Conservation (phyloP, 2,888 invertebrate species). For the Sabellastarte sp. region DNA sequence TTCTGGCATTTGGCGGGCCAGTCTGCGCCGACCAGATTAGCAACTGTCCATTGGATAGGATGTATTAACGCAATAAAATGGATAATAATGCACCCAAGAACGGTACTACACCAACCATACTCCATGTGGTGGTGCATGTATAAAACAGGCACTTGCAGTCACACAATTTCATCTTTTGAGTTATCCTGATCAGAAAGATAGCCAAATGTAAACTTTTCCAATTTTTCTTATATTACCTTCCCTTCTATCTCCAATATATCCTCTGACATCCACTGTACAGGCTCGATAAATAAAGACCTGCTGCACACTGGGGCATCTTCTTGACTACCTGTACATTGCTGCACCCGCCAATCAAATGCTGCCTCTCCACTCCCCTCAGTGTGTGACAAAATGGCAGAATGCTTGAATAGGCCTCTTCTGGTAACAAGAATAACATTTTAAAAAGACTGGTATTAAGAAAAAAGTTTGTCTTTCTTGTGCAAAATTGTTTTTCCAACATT, state of each 20-base stretch:
- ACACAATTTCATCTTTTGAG: too few species aligned
- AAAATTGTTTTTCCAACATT: slow-evolving; percentile 4
- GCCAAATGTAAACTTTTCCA: too few species aligned
- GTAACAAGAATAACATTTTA: slow-evolving; percentile 79
- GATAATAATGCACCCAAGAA: too few species aligned
- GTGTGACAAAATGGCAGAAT: slow-evolving; percentile 77
- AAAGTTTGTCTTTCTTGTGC: slow-evolving; percentile 8
- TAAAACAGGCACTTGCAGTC: too few species aligned
- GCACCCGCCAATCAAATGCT: slow-evolving; percentile 49
- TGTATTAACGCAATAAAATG: too few species aligned
- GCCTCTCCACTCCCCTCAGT: slow-evolving; percentile 62
- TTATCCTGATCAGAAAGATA: too few species aligned
- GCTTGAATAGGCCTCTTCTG: slow-evolving; percentile 75
- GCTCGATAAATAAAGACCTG: slow-evolving; percentile 75
- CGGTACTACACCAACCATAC: too few species aligned
- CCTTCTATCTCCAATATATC: slow-evolving; percentile 73
- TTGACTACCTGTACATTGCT: slow-evolving; percentile 28
- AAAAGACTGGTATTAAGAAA: slow-evolving; percentile 60
- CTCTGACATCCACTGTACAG: slow-evolving; percentile 83
- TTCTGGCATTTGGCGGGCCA: too few species aligned
- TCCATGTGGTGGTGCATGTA: too few species aligned
- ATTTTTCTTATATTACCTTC: too few species aligned
- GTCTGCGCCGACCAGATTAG: too few species aligned
- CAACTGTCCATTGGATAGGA: too few species aligned
- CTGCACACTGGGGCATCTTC: slow-evolving; percentile 2